Evolutionary conservation across 2,113 vertebrate species (phyloP), one percentile per base, ranked within the genome.

Genomic region (Mustela lutreola): DNA sequence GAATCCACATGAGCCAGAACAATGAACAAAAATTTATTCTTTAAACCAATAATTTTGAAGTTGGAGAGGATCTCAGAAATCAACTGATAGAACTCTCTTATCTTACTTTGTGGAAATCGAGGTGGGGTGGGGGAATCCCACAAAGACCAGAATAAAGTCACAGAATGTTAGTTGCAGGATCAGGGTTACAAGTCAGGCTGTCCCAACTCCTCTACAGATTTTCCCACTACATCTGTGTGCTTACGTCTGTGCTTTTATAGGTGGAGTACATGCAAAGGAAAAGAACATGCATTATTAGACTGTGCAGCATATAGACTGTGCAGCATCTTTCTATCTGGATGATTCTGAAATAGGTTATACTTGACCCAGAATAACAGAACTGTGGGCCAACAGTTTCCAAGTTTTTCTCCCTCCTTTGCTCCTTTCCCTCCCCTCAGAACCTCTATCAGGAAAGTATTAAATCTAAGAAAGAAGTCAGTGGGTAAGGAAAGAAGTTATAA

Each of bases 21-120:
- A 95, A 11, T 42, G 22, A 79, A 62, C 16, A 93, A 82, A 79
- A 70, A 92, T 91, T 65, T 94, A 65, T 79, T 62, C 19, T 78
- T 78, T 93, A 62, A 93, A 83, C 65, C 48, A 85, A 10, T 82
- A 67, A 83, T 76, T 93, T 73, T 93, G 39, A 96, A 85, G 53
- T 36, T 81, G 56, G 28, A 83, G 9, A 24, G 11, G 0, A 58
- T 94, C 76, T 88, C 33, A 82, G 65, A 94, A 97, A 83, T 48
- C 39, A 84, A 42, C n/a, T 78, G 83, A 76, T 5, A 71, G n/a
- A 82, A 84, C 11, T 70, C 10, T 70, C 65, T 48, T 42, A 86
- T 87, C 33, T 92, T 71, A 86, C 31, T 19, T 89, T 89, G 11
- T 65, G 62, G 31, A 95, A 63, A 28, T 26, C 80, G 33, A 60